A percentile compares a stretch with the other conserved stretches of the same genome.
Conservation (phyloP, 2,113 vertebrate species). For the Rallus limicola region DNA sequence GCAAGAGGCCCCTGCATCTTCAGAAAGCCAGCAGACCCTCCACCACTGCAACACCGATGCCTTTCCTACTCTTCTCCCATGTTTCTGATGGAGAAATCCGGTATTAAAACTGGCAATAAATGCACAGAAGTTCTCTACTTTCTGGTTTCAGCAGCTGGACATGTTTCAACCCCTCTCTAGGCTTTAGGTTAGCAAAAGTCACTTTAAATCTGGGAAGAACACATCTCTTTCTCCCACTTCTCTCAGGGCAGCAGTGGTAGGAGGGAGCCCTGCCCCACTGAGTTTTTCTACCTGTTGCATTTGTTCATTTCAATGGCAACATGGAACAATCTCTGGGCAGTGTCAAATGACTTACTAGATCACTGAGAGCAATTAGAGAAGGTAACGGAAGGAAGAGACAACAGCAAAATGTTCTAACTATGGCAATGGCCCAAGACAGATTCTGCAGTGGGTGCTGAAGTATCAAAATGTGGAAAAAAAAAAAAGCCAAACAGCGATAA, state of each 20-base stretch:
- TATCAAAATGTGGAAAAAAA: background rate
- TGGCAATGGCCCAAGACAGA: background rate
- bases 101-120: background rate
- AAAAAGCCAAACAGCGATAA: background rate
- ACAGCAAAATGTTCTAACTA: background rate
- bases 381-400: background rate
- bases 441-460: background rate
- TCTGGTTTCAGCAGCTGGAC: background rate
- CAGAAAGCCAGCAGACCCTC: background rate
- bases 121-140: background rate
- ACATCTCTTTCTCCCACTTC: background rate
- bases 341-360: background rate
- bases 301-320: background rate
- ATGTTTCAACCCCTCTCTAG: background rate
- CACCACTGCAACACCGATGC: background rate
- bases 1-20: background rate
- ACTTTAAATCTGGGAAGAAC: background rate
- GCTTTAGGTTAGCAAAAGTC: background rate
- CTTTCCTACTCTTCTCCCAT: background rate
- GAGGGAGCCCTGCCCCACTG: background rate
- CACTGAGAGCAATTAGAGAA: background rate
- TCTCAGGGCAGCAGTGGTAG: background rate
- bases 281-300: background rate
- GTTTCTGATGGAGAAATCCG: background rate
- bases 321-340: background rate